A percentile compares a stretch with the other conserved stretches of the same genome.
These are phyloP conservation scores for Mesembrinibis cayennensis DNA, from an alignment of 2,113 vertebrate genomes.

Conservation along the genomic window DNA sequence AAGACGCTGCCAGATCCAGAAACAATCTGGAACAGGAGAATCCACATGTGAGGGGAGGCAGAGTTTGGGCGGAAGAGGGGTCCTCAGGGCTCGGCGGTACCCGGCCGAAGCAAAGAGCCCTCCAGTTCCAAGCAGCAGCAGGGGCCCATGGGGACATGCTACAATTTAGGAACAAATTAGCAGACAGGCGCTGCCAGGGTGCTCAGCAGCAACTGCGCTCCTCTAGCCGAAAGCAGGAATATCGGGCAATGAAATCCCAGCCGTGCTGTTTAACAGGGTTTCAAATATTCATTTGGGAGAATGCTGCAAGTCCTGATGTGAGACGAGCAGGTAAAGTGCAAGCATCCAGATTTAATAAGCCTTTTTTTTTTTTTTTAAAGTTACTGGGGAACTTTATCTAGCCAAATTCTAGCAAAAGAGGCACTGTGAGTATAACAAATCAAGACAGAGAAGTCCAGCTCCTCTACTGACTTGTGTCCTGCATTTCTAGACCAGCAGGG, in stretches of 20 bases:
- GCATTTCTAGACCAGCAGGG: not conserved
- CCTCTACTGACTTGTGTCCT: not conserved
- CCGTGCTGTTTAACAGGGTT: not conserved
- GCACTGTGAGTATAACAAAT: accelerated
- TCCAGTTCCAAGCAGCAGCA: not conserved
- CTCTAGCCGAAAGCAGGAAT: not conserved
- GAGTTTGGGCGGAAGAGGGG: accelerated
- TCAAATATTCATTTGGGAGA: not conserved
- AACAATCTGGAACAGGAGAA: not conserved
- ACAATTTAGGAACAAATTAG: not conserved
- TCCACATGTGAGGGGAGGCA: accelerated
- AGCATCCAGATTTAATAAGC: not conserved
- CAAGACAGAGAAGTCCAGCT: not conserved
- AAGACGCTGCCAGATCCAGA: not conserved
- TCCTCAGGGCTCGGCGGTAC: not conserved
- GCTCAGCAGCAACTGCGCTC: not conserved
- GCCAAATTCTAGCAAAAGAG: not conserved
- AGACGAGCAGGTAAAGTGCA: not conserved
- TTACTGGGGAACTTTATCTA: not conserved
- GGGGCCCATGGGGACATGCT: accelerated
- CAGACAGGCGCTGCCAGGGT: not conserved
- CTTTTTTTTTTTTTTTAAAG: not conserved
- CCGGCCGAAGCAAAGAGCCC: not conserved
- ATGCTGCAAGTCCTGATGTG: not conserved
- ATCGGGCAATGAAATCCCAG: not conserved